Percentiles rank a stretch among this genome's conserved stretches.
phyloP scores from a whole-genome alignment of 2,797 vertebrate species.

The Gallinago nigripennis region DNA sequence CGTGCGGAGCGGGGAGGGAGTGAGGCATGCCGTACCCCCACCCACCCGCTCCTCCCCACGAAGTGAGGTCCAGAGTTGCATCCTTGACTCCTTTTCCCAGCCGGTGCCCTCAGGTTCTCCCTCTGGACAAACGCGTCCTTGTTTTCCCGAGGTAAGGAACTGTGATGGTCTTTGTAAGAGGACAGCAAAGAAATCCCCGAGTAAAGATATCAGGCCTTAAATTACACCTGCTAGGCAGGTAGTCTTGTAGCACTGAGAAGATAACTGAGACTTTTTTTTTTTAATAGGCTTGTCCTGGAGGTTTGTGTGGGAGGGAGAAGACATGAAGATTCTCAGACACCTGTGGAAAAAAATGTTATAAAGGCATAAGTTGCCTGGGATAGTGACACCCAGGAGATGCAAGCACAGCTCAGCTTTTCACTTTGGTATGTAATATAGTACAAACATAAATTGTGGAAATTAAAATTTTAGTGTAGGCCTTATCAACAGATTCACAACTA shows the following conservation, averaged over 20 bases:
- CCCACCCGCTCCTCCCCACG: rapidly evolving
- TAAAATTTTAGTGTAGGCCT: neutral
- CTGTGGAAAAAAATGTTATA: rapidly evolving
- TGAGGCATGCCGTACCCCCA: rapidly evolving
- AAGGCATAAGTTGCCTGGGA: neutral
- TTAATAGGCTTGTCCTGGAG: neutral
- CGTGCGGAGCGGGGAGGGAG: neutral
- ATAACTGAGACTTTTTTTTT: neutral
- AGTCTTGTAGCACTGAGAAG: neutral
- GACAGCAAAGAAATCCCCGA: neutral
- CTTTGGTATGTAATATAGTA: neutral
- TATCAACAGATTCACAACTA: neutral
- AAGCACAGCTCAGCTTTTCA: neutral
- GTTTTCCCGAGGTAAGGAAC: neutral
- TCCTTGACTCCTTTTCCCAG: neutral
- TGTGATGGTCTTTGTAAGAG: rapidly evolving
- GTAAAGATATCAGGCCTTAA: neutral
- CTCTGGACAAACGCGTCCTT: neutral
- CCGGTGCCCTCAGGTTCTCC: neutral
- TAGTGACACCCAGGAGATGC: no score
- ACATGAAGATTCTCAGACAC: neutral
- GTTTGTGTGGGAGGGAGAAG: neutral
- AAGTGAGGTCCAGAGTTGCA: no score
- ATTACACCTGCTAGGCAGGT: neutral
- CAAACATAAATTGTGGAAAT: neutral